Conservation (phyloP, 1,140 invertebrate genomes). For the Eciton burchellii region DNA sequence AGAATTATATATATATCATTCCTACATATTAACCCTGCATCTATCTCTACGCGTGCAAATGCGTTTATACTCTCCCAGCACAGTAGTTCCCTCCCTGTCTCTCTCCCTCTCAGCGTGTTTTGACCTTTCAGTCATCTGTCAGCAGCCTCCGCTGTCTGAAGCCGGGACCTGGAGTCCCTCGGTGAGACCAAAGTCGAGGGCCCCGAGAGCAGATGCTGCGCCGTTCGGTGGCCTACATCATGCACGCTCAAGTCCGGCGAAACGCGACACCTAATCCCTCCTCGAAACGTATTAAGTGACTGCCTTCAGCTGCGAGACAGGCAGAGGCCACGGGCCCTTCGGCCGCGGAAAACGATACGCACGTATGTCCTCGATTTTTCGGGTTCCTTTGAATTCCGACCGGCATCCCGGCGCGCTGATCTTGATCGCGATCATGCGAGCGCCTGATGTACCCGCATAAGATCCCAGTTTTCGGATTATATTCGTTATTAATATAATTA, state of each 20-base stretch:
- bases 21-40: not conserved
- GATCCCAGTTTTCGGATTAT: not conserved
- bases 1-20: too few relatives aligned
- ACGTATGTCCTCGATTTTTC: not conserved
- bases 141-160: conserved; percentile 45
- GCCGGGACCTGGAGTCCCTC: conserved; percentile 44
- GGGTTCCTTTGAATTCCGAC: not conserved
- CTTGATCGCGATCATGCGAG: conserved; percentile 8
- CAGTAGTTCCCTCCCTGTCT: not conserved
- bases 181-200: conserved; percentile 28
- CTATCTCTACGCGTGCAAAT: conserved; percentile 14
- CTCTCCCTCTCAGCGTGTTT: not conserved
- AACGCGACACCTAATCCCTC: conserved; percentile 83
- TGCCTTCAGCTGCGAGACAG: conserved; percentile 68
- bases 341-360: conserved; percentile 71
- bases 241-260: conserved; percentile 75
- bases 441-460: conserved; percentile 34
- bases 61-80: conserved; percentile 12
- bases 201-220: conserved; percentile 58
- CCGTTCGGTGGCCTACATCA: conserved; percentile 64
- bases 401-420: conserved; percentile 31
- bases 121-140: conserved; percentile 39
- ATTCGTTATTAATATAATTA: not conserved
- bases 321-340: not conserved
- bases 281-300: conserved; percentile 83